Percentiles rank a stretch among this genome's conserved stretches.
These are phyloP conservation scores for Andrena fulva DNA, from an alignment of 2,888 invertebrate genomes.

Conservation along the genomic window DNA sequence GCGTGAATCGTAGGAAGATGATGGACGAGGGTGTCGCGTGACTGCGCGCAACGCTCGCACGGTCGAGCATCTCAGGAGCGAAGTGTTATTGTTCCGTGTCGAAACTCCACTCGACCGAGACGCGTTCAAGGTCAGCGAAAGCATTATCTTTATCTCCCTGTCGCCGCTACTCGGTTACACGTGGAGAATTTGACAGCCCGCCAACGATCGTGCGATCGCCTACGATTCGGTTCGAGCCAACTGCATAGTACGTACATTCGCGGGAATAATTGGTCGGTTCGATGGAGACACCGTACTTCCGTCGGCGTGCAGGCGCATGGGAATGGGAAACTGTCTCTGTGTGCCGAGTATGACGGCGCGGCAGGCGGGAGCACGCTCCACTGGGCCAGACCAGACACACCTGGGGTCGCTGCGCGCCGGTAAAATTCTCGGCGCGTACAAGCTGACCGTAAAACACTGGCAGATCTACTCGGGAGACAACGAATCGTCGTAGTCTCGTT, in stretches of 20 bases:
- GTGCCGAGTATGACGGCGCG: constrained; percentile 3
- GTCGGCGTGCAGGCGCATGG: neutral
- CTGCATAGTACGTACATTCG: neutral
- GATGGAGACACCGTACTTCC: neutral
- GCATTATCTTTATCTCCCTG: too few species aligned
- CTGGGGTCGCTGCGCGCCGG: constrained; percentile 68
- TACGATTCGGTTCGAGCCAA: neutral
- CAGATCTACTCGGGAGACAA: constrained; percentile 59
- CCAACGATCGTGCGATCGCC: neutral
- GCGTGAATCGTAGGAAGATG: constrained; percentile 33
- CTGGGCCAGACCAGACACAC: constrained; percentile 82
- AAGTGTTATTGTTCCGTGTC: constrained; percentile 70
- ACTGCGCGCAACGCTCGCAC: constrained; percentile 11
- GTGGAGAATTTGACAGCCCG: neutral
- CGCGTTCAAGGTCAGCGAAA: too few species aligned
- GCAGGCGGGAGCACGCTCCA: constrained; percentile 77
- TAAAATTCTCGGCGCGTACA: constrained; percentile 73
- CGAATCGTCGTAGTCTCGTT: constrained; percentile 27
- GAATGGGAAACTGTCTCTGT: neutral
- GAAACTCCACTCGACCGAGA: neutral
- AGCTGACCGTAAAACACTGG: constrained; percentile 57
- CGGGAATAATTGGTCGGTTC: too few species aligned
- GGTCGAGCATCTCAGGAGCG: constrained; percentile 27
- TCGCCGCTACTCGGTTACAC: too few species aligned
- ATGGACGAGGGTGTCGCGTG: constrained; percentile 47